Evolutionary conservation across 2,797 vertebrate genomes (phyloP).

Genomic region (Manis crassicaudata): DNA sequence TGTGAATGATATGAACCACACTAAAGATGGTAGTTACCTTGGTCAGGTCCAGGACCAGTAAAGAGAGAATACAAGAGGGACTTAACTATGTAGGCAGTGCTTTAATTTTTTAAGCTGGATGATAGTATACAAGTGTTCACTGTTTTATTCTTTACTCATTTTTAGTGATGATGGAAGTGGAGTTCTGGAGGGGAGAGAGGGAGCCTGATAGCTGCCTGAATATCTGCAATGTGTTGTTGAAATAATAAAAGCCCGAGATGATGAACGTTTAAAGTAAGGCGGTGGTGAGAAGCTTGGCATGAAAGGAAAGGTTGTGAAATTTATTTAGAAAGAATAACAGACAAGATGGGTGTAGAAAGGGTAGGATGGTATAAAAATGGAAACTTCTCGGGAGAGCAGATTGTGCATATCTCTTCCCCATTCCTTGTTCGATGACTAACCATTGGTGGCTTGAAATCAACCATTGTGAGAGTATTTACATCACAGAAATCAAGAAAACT

Average conservation of each 20-base stretch:
- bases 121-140: not conserved
- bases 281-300: not conserved
- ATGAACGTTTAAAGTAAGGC: not conserved
- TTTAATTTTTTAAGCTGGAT: not conserved
- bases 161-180: not conserved
- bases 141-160: not conserved
- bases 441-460: not conserved
- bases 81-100: not conserved
- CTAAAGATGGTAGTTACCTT: not conserved
- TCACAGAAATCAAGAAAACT: not conserved
- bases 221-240: not conserved
- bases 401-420: not conserved
- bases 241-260: not conserved
- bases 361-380: not conserved
- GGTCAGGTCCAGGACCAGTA: not conserved
- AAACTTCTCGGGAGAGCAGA: not conserved
- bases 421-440: not conserved
- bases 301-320: not conserved
- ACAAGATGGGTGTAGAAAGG: not conserved
- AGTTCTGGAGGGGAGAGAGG: not conserved
- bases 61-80: not conserved
- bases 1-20: not conserved
- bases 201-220: not conserved
- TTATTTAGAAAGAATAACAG: slow-evolving; percentile 1
- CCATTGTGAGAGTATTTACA: not conserved